These are phyloP conservation scores for Ascaphus truei DNA, from an alignment of 2,113 vertebrate species.

Conservation along the genomic window DNA sequence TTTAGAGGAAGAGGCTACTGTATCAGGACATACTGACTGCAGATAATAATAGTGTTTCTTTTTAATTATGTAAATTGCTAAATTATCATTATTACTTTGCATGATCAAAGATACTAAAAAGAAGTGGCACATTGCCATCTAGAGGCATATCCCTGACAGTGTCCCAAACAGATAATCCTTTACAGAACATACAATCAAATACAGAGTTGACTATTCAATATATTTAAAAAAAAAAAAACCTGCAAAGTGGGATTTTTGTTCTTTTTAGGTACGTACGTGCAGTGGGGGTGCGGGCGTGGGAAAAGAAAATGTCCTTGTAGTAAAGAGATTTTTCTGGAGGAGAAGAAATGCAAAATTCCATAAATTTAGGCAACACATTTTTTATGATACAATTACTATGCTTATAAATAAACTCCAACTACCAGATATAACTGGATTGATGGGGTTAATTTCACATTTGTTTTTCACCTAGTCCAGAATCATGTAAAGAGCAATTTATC, in stretches of 20 bases:
- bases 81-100: neutral
- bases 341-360: neutral
- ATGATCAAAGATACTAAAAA: neutral
- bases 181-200: no score
- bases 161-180: no score
- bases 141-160: neutral
- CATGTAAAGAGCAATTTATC: no score
- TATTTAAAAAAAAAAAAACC: no score
- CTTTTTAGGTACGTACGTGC: no score
- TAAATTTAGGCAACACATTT: neutral
- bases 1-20: no score
- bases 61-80: conserved; percentile 10
- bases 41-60: conserved; percentile 10
- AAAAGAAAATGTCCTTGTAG: no score
- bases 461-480: neutral
- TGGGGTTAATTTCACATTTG: neutral
- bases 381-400: no score
- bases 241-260: no score
- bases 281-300: no score
- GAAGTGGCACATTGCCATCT: conserved; percentile 14
- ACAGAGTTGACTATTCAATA: no score
- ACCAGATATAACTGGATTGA: neutral
- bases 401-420: no score
- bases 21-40: neutral
- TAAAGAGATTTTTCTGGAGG: neutral